Evolutionary conservation across 1,140 invertebrate genomes (phyloP).

Genomic region (Drosophila ercepeae): DNA sequence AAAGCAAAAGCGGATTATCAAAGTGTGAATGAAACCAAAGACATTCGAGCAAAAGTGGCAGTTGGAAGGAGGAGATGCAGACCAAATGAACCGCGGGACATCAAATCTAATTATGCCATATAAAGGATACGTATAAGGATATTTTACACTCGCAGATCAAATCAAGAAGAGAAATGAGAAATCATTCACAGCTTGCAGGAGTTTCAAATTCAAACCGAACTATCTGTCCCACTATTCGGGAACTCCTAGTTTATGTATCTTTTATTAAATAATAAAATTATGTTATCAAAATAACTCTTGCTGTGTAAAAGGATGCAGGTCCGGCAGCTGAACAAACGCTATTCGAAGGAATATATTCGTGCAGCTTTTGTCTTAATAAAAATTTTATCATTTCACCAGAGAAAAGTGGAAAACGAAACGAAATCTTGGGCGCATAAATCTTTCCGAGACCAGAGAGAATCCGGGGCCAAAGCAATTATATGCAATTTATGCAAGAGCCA

Average conservation of each 20-base stretch:
- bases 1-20: conserved; percentile 71
- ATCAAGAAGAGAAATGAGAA: too few species aligned
- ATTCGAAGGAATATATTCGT: conserved; percentile 57
- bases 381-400: conserved; percentile 74
- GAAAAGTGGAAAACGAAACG: conserved; percentile 8
- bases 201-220: background rate
- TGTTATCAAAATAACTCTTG: background rate
- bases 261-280: background rate
- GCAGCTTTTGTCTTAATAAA: conserved; percentile 81
- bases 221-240: background rate
- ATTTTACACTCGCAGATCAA: conserved; percentile 5
- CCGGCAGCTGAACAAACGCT: conserved; percentile 54
- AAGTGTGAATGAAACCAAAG: conserved; percentile 64
- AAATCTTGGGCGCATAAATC: conserved; percentile 71
- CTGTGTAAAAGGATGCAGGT: conserved; percentile 45
- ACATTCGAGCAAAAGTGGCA: conserved; percentile 20
- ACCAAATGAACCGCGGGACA: conserved; percentile 51
- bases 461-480: conserved; percentile 68
- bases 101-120: conserved; percentile 81
- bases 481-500: conserved; percentile 69
- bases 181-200: background rate
- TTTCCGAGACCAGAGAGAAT: conserved; percentile 23
- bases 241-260: background rate
- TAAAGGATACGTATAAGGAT: conserved; percentile 17
- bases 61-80: conserved; percentile 10